Base-by-base conservation (phyloP, 2,888 invertebrate species). In the Cryptus viduatorius region DNA sequence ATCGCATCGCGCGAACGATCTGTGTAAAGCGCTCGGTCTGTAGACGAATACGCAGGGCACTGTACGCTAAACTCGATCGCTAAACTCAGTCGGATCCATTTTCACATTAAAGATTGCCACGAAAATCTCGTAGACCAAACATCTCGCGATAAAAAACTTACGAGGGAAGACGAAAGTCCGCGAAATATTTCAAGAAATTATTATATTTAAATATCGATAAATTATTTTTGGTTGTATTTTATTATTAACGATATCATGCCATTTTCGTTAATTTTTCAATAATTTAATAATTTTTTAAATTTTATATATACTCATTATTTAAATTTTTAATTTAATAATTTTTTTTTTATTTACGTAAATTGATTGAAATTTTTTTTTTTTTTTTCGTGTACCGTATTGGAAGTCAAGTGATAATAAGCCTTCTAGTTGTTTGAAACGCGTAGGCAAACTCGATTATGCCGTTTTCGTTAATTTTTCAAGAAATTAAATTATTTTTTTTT, bases 381-480 rank as follows among this genome's bases (percentile, higher is more conserved):
- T 37, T 37, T 50, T 24, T 0, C 3, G 19, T 42, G 42, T 65
- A 42, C 4, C 50, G 37, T 42, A 44, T 10, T 12, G 16, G 16
- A 4, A 65, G 42, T 42, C 65, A 16, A 16, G 42, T 65, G 37
- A 42, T 64, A 14, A 37, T 37, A 7, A n/a, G 65, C 16, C 37
- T 37, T 65, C 37, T 16, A n/a, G 37, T 42, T 16, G 65, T 65
- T 65, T 37, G 42, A 16, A 65, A n/a, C 42, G 65, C 42, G 42
- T 19, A 65, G 10, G 65, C 42, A 42, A 65, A 19, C 65, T 84
- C 86, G 75, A 82, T 84, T 83, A 87, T 89, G 37, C 2, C 37
- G 0, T 5, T 37, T 4, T 37, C 37, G 4, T 37, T 7, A 37
- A 37, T 37, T 37, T 7, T 37, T 37, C 7, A 7, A 37, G 1